phyloP scores from a whole-genome alignment of 2,113 vertebrate species.

The Zosterops pallidus region DNA sequence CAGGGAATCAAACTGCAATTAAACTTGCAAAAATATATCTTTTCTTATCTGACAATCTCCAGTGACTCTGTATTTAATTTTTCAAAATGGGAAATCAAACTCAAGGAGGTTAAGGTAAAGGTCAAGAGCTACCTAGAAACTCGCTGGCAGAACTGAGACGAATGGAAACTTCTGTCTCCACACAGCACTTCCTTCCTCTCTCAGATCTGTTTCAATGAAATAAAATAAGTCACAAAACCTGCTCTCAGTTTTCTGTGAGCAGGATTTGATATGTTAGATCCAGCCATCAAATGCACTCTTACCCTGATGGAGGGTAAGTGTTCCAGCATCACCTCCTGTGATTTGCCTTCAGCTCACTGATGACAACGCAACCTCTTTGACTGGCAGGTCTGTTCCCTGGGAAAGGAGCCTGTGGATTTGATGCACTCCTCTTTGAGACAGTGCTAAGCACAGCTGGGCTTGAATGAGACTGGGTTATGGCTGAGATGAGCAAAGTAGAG shows the following conservation, averaged over 20 bases:
- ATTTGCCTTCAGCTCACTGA: not conserved
- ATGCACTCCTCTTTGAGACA: not conserved
- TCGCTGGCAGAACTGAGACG: not conserved
- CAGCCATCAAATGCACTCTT: not conserved
- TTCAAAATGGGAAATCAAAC: not conserved
- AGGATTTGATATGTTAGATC: slow-evolving; percentile 4
- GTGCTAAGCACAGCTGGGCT: accelerated
- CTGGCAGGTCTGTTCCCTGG: not conserved
- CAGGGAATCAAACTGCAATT: not conserved
- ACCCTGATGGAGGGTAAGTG: not conserved
- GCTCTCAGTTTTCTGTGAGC: not conserved
- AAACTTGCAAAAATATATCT: not conserved
- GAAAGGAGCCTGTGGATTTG: not conserved
- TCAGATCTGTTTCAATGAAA: slow-evolving; percentile 15
- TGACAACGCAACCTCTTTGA: not conserved
- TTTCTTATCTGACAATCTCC: not conserved
- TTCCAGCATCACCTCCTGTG: not conserved
- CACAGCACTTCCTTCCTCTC: not conserved
- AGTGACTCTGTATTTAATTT: not conserved
- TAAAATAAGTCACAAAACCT: not conserved
- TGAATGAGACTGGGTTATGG: not conserved
- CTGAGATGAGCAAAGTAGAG: not conserved
- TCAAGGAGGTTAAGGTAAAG: not conserved
- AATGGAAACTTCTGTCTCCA: not conserved
- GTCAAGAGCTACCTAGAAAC: not conserved